These are phyloP conservation scores for Drosophila prolongata DNA, from an alignment of 2,888 invertebrate genomes.

Conservation along the genomic window DNA sequence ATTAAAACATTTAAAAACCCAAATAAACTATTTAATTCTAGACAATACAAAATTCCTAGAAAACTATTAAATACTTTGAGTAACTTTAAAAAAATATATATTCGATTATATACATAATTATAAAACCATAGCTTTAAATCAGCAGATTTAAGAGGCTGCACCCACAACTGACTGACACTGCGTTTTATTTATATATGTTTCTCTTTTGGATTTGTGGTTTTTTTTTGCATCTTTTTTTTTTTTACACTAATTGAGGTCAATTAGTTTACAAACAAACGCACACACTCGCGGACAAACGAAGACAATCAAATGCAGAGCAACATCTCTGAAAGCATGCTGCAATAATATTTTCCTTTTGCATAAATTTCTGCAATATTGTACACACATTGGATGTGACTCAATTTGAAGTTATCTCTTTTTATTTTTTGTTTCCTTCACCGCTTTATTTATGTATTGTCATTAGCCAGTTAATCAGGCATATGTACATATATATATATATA, in stretches of 20 bases:
- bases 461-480: constrained; percentile 17
- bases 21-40: too few relatives aligned
- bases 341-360: constrained; percentile 35
- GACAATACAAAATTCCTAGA: too few relatives aligned
- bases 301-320: constrained; percentile 63
- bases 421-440: not conserved
- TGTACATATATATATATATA: constrained; percentile 6
- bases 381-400: constrained; percentile 63
- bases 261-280: constrained; percentile 74
- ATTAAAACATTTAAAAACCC: too few relatives aligned
- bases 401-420: constrained; percentile 30
- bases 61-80: too few relatives aligned
- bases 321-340: constrained; percentile 40
- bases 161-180: constrained; percentile 1
- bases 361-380: constrained; percentile 65
- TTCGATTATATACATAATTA: too few relatives aligned
- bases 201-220: constrained; percentile 6
- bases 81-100: too few relatives aligned
- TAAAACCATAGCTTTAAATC: not conserved
- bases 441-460: constrained; percentile 19
- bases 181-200: constrained; percentile 1
- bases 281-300: constrained; percentile 16
- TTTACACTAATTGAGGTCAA: constrained; percentile 82
- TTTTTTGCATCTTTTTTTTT: constrained; percentile 30
- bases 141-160: not conserved